Evolutionary conservation across 2,888 invertebrate genomes (phyloP).

Genomic region (Spodoptera exigua): DNA sequence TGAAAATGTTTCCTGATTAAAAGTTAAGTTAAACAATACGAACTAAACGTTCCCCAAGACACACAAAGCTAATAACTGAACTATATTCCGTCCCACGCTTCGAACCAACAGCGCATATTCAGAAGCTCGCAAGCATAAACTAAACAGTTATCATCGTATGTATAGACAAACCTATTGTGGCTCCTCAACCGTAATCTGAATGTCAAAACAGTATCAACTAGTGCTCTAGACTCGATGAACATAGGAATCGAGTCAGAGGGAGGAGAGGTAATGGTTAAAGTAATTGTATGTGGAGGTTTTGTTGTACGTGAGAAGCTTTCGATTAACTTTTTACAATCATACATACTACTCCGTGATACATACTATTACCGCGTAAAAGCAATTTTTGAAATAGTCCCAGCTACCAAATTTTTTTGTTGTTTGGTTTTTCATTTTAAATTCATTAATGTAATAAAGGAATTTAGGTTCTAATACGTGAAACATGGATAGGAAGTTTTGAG

Average conservation of each 20-base stretch:
- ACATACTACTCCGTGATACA: too few relatives aligned
- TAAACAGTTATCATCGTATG: conserved; percentile 37
- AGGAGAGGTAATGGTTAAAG: background rate
- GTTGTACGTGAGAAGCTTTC: conserved; percentile 14
- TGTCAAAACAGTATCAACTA: conserved; percentile 57
- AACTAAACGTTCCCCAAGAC: too few relatives aligned
- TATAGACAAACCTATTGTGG: conserved; percentile 33
- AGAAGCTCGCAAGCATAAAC: conserved; percentile 19
- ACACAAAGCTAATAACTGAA: background rate
- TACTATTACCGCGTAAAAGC: conserved; percentile 7
- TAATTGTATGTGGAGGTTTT: conserved; percentile 2
- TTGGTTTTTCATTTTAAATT: conserved; percentile 6
- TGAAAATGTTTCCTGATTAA: too few relatives aligned
- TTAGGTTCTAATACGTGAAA: background rate
- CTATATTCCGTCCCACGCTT: background rate
- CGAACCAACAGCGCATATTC: conserved; percentile 1
- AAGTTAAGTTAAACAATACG: too few relatives aligned
- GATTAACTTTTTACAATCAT: conserved; percentile 17
- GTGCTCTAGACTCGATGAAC: conserved; percentile 37
- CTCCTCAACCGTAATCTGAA: conserved; percentile 55
- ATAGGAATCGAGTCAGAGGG: conserved; percentile 15
- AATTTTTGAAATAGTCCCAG: conserved; percentile 1
- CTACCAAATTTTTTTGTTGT: background rate
- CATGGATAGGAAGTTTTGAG: background rate
- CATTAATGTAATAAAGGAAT: background rate